Conservation (phyloP, 2,888 invertebrate genomes). For the Aspidiotus destructor region DNA sequence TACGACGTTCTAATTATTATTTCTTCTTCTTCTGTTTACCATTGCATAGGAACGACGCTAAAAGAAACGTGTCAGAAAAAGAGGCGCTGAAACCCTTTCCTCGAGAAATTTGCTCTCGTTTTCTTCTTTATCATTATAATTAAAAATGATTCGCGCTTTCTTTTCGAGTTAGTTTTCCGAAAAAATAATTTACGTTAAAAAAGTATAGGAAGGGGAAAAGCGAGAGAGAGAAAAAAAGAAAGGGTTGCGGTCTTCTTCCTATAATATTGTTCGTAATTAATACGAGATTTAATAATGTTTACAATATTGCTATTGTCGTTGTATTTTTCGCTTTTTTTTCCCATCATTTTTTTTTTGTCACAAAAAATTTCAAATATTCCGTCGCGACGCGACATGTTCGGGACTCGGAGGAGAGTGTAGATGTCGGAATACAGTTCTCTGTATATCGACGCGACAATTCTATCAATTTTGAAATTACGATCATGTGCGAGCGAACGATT, state of each 20-base stretch:
- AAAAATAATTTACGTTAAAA: conserved; percentile 16
- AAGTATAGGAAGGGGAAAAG: conserved; percentile 11
- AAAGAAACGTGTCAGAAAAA: conserved; percentile 6
- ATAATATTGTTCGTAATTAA: conserved; percentile 25
- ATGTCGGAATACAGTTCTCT: not conserved
- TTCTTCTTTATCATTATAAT: conserved; percentile 22
- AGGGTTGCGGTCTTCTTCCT: conserved; percentile 29
- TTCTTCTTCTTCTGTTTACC: conserved; percentile 20
- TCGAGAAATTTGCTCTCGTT: conserved; percentile 14
- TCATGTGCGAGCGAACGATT: no score
- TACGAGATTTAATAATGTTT: conserved; percentile 31
- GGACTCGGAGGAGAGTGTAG: not conserved
- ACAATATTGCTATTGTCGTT: conserved; percentile 28
- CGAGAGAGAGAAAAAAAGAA: conserved; percentile 11
- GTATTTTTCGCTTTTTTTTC: not conserved
- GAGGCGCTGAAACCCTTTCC: conserved; percentile 4
- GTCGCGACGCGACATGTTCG: not conserved
- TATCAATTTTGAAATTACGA: no score
- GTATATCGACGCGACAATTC: no score
- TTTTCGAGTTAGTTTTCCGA: conserved; percentile 15
- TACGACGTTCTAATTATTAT: conserved; percentile 18
- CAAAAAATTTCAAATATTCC: conserved; percentile 8
- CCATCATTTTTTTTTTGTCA: not conserved
- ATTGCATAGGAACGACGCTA: conserved; percentile 14
- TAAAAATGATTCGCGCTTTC: conserved; percentile 27